These are phyloP conservation scores for Pagetopsis macropterus DNA, from an alignment of 2,797 vertebrate genomes.

Conservation along the genomic window DNA sequence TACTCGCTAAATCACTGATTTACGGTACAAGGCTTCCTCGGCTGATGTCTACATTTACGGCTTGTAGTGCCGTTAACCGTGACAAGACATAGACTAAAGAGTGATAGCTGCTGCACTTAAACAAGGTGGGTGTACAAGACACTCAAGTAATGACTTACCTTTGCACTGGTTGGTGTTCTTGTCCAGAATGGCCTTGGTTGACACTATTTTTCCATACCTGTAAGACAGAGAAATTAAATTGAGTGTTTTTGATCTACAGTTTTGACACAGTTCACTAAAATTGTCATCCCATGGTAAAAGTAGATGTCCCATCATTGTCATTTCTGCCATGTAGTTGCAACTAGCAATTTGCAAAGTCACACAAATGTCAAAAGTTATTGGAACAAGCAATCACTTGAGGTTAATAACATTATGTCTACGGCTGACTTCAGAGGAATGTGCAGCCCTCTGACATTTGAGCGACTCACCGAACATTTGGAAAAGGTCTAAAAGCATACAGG, in stretches of 20 bases:
- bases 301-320: slow-evolving; percentile 42
- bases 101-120: slow-evolving; percentile 27
- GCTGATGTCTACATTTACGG: slow-evolving; percentile 53
- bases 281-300: slow-evolving; percentile 22
- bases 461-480: slow-evolving; percentile 65
- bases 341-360: slow-evolving; percentile 66
- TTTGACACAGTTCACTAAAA: slow-evolving; percentile 35
- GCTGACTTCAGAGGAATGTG: slow-evolving; percentile 66
- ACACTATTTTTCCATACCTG: slow-evolving; percentile 98
- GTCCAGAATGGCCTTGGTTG: slow-evolving; percentile 98
- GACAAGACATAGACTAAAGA: slow-evolving; percentile 38
- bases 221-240: slow-evolving; percentile 51
- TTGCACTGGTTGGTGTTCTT: slow-evolving; percentile 99
- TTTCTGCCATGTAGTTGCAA: slow-evolving; percentile 53
- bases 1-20: slow-evolving; percentile 50
- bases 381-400: slow-evolving; percentile 70
- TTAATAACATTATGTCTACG: slow-evolving; percentile 75
- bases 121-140: slow-evolving; percentile 24
- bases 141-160: slow-evolving; percentile 82
- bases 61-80: slow-evolving; percentile 28
- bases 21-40: slow-evolving; percentile 37
- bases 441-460: slow-evolving; percentile 74
- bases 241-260: slow-evolving; percentile 28
- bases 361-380: slow-evolving; percentile 71
- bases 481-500: slow-evolving; percentile 55